These are phyloP conservation scores for Acleris holmiana DNA, from an alignment of 2,888 invertebrate genomes.

Conservation along the genomic window DNA sequence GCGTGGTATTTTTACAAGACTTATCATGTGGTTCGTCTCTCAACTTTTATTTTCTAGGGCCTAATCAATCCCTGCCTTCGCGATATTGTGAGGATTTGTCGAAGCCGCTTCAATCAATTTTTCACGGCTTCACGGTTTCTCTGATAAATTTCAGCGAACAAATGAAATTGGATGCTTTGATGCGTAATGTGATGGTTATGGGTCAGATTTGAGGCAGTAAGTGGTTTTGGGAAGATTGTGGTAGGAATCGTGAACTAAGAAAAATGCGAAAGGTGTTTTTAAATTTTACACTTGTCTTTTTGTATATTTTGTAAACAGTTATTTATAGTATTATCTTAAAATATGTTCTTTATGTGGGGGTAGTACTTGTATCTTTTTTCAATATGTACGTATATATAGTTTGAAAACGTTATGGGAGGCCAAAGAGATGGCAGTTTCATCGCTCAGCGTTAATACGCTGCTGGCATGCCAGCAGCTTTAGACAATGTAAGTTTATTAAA, in stretches of 20 bases:
- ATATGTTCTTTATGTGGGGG: too few relatives aligned
- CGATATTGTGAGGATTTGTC: constrained; percentile 11
- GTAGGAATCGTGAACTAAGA: neutral
- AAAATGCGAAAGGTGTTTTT: neutral
- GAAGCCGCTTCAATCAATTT: constrained; percentile 8
- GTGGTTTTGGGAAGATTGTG: neutral
- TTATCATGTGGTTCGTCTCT: too few relatives aligned
- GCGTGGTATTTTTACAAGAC: neutral
- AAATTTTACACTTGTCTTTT: neutral
- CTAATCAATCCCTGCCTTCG: constrained; percentile 9
- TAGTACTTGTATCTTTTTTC: too few relatives aligned
- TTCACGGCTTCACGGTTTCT: constrained; percentile 13
- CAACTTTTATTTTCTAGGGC: neutral
- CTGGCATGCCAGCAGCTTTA: too few relatives aligned
- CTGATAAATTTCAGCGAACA: constrained; percentile 15
- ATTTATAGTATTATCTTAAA: too few relatives aligned
- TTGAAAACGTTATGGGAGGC: too few relatives aligned
- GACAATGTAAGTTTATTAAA: too few relatives aligned
- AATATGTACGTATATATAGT: too few relatives aligned
- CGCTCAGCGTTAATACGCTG: too few relatives aligned
- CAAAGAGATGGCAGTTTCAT: too few relatives aligned
- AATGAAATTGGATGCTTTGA: constrained; percentile 22
- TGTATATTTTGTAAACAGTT: too few relatives aligned
- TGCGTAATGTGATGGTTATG: constrained; percentile 16
- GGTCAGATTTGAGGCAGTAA: constrained; percentile 16